Conservation (phyloP, 1,140 invertebrate species). For the Hestina assimilis region DNA sequence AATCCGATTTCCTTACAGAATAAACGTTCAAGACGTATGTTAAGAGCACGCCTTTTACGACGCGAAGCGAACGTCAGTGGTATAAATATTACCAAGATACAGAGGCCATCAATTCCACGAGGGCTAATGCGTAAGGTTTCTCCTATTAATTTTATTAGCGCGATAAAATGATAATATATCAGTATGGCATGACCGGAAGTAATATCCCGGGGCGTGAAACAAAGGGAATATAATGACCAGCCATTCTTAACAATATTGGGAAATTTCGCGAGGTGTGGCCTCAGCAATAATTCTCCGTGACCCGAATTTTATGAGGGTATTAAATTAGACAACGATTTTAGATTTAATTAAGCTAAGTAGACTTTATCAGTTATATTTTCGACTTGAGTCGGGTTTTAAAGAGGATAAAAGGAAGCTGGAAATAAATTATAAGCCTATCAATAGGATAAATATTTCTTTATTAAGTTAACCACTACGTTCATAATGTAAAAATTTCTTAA, state of each 20-base stretch:
- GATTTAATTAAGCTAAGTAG: constrained; percentile 46
- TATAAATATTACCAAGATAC: constrained; percentile 30
- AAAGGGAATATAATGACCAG: constrained; percentile 57
- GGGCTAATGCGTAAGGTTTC: constrained; percentile 33
- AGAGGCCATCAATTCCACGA: constrained; percentile 32
- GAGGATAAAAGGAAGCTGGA: no score
- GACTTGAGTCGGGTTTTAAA: not conserved
- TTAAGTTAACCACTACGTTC: no score
- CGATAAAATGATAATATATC: constrained; percentile 51
- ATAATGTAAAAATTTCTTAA: no score
- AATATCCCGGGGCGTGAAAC: constrained; percentile 59
- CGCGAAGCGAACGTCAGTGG: not conserved
- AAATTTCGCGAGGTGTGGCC: constrained; percentile 56
- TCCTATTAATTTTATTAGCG: constrained; percentile 47
- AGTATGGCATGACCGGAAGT: constrained; percentile 67
- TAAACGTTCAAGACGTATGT: no score
- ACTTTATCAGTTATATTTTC: constrained; percentile 1
- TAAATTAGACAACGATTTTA: constrained; percentile 46
- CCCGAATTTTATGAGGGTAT: constrained; percentile 53
- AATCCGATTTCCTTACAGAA: not conserved
- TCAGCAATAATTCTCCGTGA: constrained; percentile 38
- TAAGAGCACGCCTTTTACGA: not conserved
- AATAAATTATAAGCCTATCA: no score
- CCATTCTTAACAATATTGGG: constrained; percentile 54
- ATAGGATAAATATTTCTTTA: no score